A percentile compares a stretch with the other conserved stretches of the same genome.
These are phyloP conservation scores for Heliconius charithonia DNA, from an alignment of 2,888 invertebrate species.

Conservation along the genomic window DNA sequence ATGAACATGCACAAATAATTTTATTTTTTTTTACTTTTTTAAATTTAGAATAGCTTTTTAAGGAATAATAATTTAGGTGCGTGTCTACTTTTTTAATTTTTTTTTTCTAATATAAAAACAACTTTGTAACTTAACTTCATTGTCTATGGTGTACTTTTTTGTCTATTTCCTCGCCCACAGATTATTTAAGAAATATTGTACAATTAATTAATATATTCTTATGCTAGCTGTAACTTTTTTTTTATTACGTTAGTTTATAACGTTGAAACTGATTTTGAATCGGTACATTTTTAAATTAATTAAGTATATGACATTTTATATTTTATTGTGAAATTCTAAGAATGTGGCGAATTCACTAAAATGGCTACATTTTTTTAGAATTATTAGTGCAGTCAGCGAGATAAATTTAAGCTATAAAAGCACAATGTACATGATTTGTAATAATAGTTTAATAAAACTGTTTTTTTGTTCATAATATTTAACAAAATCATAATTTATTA, in stretches of 20 bases:
- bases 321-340: conserved; percentile 46
- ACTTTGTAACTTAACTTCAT: background rate
- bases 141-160: conserved; percentile 20
- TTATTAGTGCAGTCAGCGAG: conserved; percentile 34
- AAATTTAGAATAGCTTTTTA: background rate
- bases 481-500: background rate
- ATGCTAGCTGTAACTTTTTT: conserved; percentile 72
- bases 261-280: conserved; percentile 71
- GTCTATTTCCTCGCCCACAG: conserved; percentile 38
- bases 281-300: conserved; percentile 61
- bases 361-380: conserved; percentile 20
- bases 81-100: background rate
- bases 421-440: background rate
- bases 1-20: conserved; percentile 20
- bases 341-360: conserved; percentile 1
- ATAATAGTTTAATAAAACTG: background rate
- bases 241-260: conserved; percentile 69
- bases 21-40: background rate
- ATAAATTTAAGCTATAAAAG: background rate
- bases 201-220: conserved; percentile 65
- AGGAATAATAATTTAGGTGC: conserved; percentile 20
- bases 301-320: conserved; percentile 61
- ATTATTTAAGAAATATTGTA: conserved; percentile 63
- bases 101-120: background rate
- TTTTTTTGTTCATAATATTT: background rate